These are phyloP conservation scores for Antigone vipio DNA, from an alignment of 2,113 vertebrate genomes.

Conservation along the genomic window DNA sequence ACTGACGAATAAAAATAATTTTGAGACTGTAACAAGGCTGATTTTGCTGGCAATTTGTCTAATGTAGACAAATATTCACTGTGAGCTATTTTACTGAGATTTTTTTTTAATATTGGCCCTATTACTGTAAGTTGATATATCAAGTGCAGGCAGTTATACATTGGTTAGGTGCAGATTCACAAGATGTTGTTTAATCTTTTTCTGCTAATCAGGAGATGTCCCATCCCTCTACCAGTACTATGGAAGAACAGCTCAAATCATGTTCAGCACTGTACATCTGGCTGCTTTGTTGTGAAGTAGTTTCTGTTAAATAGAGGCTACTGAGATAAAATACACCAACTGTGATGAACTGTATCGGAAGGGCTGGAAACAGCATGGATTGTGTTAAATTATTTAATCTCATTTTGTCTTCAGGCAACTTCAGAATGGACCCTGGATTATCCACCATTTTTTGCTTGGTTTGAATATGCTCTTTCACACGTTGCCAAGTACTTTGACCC, in stretches of 20 bases:
- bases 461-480: slow-evolving; percentile 85
- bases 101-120: not conserved
- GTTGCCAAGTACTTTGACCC: slow-evolving; percentile 84
- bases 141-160: not conserved
- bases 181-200: not conserved
- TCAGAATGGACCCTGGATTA: slow-evolving; percentile 97
- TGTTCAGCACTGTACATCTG: not conserved
- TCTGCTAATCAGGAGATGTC: not conserved
- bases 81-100: not conserved
- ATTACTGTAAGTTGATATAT: not conserved
- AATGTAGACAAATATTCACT: not conserved
- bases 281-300: not conserved
- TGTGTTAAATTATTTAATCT: not conserved
- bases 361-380: not conserved
- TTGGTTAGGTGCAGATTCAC: not conserved
- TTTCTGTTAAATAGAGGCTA: not conserved
- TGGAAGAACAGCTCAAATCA: not conserved
- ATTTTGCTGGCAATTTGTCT: not conserved
- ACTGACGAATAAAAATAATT: not conserved
- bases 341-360: not conserved
- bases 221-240: not conserved
- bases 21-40: not conserved
- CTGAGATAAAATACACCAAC: not conserved
- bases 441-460: slow-evolving; percentile 95
- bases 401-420: slow-evolving; percentile 75